These are phyloP conservation scores for Semaprochilodus insignis DNA, from an alignment of 2,797 vertebrate genomes.

Conservation along the genomic window DNA sequence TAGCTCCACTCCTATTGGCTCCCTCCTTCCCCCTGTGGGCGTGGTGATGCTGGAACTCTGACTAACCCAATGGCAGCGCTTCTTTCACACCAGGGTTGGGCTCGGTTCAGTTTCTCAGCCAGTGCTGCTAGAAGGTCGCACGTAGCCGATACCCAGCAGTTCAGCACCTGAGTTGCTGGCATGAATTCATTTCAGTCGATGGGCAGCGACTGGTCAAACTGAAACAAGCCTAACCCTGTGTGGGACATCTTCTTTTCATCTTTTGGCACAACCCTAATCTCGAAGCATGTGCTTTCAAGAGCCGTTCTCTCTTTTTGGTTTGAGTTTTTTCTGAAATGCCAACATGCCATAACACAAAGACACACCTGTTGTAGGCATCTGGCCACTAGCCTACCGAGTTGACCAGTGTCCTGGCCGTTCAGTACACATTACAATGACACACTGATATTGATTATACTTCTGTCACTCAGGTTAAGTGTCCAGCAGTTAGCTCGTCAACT, in stretches of 20 bases:
- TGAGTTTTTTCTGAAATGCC: background rate
- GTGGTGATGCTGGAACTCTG: conserved; percentile 74
- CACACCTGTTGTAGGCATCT: background rate
- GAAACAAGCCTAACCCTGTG: conserved; percentile 28
- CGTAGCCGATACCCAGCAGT: background rate
- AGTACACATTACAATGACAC: too few relatives aligned
- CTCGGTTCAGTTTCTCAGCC: conserved; percentile 27
- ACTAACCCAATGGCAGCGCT: conserved; percentile 62
- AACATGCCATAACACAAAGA: background rate
- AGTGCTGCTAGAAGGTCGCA: background rate
- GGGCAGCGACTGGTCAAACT: conserved; percentile 10
- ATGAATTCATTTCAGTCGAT: background rate
- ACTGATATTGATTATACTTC: background rate
- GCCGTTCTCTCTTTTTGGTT: background rate
- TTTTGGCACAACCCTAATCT: background rate
- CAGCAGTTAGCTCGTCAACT: too few relatives aligned
- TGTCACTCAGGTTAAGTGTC: too few relatives aligned
- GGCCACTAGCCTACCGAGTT: background rate
- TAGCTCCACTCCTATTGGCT: conserved; percentile 71
- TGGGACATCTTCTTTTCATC: background rate
- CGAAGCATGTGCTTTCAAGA: background rate
- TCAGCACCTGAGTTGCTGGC: background rate
- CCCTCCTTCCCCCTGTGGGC: conserved; percentile 70
- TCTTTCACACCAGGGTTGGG: conserved; percentile 32
- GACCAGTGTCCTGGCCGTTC: too few relatives aligned